Evolutionary conservation across 1,140 invertebrate genomes (phyloP).

Genomic region (Ceratina calcarata): DNA sequence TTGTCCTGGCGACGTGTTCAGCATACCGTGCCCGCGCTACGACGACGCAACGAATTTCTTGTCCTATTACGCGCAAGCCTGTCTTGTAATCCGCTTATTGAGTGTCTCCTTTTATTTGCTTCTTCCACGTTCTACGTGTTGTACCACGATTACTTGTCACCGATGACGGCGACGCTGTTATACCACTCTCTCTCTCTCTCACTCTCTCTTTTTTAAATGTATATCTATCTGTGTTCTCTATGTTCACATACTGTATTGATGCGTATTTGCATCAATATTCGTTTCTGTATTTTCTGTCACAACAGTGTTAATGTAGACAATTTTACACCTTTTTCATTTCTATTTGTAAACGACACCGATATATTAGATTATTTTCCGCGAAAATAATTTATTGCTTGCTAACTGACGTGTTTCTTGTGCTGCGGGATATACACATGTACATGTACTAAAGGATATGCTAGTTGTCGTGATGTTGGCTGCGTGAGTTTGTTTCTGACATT

Average conservation of each 20-base stretch:
- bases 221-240: neutral
- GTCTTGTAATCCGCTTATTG: constrained; percentile 58
- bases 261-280: neutral
- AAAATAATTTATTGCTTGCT: neutral
- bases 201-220: neutral
- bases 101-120: constrained; percentile 52
- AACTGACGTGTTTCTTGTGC: neutral
- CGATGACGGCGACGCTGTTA: neutral
- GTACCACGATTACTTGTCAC: constrained; percentile 20
- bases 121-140: constrained; percentile 17
- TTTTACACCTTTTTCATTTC: neutral
- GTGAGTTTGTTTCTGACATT: constrained; percentile 4
- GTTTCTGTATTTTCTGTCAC: too few species aligned
- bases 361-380: neutral
- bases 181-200: neutral
- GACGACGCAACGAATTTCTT: constrained; percentile 26
- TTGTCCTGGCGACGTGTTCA: constrained; percentile 45
- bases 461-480: neutral
- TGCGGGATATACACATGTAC: constrained; percentile 27
- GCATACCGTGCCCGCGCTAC: constrained; percentile 14
- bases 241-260: constrained; percentile 4
- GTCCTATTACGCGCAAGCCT: constrained; percentile 55
- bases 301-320: neutral
- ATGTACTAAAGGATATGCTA: neutral
- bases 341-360: neutral